Evolutionary conservation across 2,113 vertebrate species (phyloP).

Genomic region (Elanoides forficatus): DNA sequence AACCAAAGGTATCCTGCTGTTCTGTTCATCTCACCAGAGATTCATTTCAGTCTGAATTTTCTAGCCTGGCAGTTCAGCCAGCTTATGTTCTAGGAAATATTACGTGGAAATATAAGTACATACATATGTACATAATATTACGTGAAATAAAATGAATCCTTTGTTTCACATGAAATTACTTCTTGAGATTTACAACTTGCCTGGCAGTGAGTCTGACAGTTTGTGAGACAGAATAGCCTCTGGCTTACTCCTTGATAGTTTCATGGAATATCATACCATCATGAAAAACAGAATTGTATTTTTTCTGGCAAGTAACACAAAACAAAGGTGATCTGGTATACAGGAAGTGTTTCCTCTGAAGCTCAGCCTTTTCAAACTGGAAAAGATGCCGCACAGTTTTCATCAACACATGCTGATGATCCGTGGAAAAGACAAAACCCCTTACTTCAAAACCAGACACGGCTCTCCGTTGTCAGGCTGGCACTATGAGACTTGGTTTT

Average conservation of each 20-base stretch:
- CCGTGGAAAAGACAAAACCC: neutral
- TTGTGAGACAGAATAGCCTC: neutral
- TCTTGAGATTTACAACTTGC: neutral
- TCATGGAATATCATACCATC: neutral
- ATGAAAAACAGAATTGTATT: neutral
- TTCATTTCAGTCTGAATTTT: neutral
- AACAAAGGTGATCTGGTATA: neutral
- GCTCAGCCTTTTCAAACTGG: neutral
- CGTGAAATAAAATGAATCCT: neutral
- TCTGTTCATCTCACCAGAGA: neutral
- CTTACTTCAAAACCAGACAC: rapidly evolving
- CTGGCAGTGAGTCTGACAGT: neutral
- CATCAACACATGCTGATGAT: neutral
- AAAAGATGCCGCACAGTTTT: neutral
- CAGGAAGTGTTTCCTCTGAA: neutral
- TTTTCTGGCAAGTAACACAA: neutral
- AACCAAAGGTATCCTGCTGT: neutral
- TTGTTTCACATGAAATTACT: neutral
- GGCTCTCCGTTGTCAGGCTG: neutral
- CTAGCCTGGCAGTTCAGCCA: neutral
- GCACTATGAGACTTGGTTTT: neutral
- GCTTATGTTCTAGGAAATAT: neutral
- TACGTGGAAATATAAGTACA: neutral
- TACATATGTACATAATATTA: neutral
- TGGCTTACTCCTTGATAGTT: neutral